Percentiles rank a stretch among this genome's conserved stretches.
These are phyloP conservation scores for Drosophila erecta DNA, from an alignment of 1,140 invertebrate species.

Conservation along the genomic window DNA sequence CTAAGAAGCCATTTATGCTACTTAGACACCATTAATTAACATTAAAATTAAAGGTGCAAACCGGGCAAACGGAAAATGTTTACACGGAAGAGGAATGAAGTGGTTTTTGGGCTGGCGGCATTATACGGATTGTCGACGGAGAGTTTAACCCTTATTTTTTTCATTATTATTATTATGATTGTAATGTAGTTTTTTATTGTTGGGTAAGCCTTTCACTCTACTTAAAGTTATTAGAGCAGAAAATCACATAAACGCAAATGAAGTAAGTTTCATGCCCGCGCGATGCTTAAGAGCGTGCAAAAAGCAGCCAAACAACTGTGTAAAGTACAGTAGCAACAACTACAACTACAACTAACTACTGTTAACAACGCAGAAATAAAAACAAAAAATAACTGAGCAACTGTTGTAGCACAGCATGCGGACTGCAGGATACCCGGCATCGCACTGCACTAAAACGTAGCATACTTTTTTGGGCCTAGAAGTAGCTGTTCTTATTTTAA, in stretches of 20 bases:
- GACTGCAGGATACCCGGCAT: background rate
- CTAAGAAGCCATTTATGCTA: background rate
- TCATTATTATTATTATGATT: conserved; percentile 44
- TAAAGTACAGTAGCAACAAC: conserved; percentile 45
- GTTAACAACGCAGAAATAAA: conserved; percentile 45
- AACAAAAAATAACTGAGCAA: conserved; percentile 6
- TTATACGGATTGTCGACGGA: conserved; percentile 14
- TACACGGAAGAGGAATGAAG: background rate
- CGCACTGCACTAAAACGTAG: background rate
- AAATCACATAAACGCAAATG: conserved; percentile 83
- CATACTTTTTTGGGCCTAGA: background rate
- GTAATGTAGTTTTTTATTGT: conserved; percentile 30
- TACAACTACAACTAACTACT: conserved; percentile 59
- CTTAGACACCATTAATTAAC: conserved; percentile 13
- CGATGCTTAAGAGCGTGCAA: conserved; percentile 77
- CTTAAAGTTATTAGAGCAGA: conserved; percentile 73
- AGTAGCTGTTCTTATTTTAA: no score
- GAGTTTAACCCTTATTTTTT: conserved; percentile 4
- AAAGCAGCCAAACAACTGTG: conserved; percentile 56
- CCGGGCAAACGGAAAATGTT: conserved; percentile 23
- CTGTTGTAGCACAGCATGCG: background rate
- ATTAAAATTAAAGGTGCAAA: conserved; percentile 29
- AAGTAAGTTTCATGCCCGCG: conserved; percentile 78
- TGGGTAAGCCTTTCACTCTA: conserved; percentile 42
- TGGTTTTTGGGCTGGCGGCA: background rate